Evolutionary conservation across 2,113 vertebrate species (phyloP), one percentile per base, ranked within the genome.

Genomic region (Hyaena hyaena): DNA sequence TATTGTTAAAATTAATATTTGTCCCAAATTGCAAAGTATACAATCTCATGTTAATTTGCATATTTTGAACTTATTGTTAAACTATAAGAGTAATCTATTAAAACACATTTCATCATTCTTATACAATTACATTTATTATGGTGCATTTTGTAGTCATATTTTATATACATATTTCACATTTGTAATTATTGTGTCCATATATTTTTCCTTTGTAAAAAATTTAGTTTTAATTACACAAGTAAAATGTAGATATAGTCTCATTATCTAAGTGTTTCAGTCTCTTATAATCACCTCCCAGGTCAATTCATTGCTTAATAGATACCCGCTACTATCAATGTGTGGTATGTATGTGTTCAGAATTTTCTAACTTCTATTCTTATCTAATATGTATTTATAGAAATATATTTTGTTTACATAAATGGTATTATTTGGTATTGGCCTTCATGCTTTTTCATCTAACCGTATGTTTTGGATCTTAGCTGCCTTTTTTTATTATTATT

Each of bases 21-120:
- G 23, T 31, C 33, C 50, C 53, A 61, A 26, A 63, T 68, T 93
- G 43, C n/a, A 88, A n/a, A 95, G 69, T 24, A 33, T 77, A 21
- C 5, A 45, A 10, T 61, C 23, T 90, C 43, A 28, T 94, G n/a
- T 90, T 93, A 77, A 76, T 86, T 82, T 88, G 88, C 50, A 31
- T 79, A 88, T 77, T 74, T 88, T 48, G 50, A 94, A 77, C 61
- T 69, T 28, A 90, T 95, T 93, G 61, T 90, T 86, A 68, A 76
- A 86, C n/a, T 74, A 7, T 21, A 93, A 33, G 5, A 7, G 15
- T 90, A 73, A 28, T 12, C 71, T 81, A 39, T 24, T 90, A 24
- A 85, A 77, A 87, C 58, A 48, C 5, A 48, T 45, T 19, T 10
- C 15, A 82, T n/a, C 45, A 53, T 10, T 19, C 19, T 45, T 50